Base-by-base conservation (phyloP, 2,113 vertebrate species). In the Drymodes brunneopygia region DNA sequence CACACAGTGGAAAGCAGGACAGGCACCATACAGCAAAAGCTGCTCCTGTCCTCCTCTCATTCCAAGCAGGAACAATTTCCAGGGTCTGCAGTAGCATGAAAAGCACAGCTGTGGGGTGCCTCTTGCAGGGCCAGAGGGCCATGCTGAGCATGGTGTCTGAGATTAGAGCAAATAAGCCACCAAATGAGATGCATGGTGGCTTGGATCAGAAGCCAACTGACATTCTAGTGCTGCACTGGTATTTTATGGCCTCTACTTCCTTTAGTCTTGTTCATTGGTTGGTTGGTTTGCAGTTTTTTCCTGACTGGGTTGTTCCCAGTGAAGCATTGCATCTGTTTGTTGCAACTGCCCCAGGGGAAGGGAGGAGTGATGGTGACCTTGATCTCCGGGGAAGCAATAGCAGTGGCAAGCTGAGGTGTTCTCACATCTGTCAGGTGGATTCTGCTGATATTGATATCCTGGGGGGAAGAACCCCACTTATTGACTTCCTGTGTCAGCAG, bases 381-480 rank as follows among this genome's bases (percentile, higher is more conserved):
- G 70, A 79, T 84, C 65, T 45, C 29, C 12, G 29, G 12, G 10
- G 27, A 66, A 72, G 38, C 20, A 47, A 48, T 18, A 47, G 42
- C 27, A 61, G n/a, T 15, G 24, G 25, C 15, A 65, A 82, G 42
- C 42, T 57, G 42, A 79, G 25, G 58, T 8, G 3, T 29, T 86
- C 51, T 42, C 53, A 57, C 7, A 0, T 45, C 47, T 50, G 12
- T 33, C 2, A 10, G 38, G 35, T 90, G 44, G 58, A 77, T 92
- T 88, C 42, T 88, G 42, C 24, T 73, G 47, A 73, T 70, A 56
- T 27, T 54, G 80, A 92, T 90, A 88, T 48, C 44, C 72, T 27
- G 15, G 7, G 13, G 47, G 23, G 15, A 20, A 2, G 19, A 11
- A 15, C 1, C 0, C 0, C 31, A 67, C 16, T 35, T 35, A 36